These are phyloP conservation scores for Ophion obscuratus DNA, from an alignment of 2,888 invertebrate genomes.

Conservation along the genomic window DNA sequence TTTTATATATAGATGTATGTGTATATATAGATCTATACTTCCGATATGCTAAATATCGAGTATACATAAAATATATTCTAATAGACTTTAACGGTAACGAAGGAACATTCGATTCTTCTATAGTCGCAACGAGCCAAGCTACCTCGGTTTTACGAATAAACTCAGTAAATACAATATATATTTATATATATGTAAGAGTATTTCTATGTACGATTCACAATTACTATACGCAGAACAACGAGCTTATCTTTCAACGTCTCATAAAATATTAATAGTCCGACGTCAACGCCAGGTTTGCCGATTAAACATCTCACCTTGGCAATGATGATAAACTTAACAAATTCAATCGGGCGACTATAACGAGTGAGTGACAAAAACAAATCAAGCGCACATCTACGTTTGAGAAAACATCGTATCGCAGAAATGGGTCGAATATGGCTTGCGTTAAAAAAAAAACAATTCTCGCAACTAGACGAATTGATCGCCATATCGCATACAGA, in stretches of 20 bases:
- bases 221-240: slow-evolving; percentile 56
- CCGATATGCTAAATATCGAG: slow-evolving; percentile 5
- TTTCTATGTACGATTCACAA: slow-evolving; percentile 28
- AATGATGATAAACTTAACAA: slow-evolving; percentile 52
- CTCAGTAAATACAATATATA: neutral
- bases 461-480: no score
- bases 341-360: slow-evolving; percentile 23
- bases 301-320: slow-evolving; percentile 4
- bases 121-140: slow-evolving; percentile 39
- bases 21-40: neutral
- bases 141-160: slow-evolving; percentile 19
- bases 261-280: slow-evolving; percentile 56
- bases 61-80: slow-evolving; percentile 59
- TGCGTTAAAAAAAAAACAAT: neutral
- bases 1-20: slow-evolving; percentile 5
- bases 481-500: no score
- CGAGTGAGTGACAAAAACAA: neutral
- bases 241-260: slow-evolving; percentile 51
- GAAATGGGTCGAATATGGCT: neutral
- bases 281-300: slow-evolving; percentile 48
- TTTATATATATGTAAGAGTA: slow-evolving; percentile 30
- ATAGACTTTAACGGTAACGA: slow-evolving; percentile 60
- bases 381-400: slow-evolving; percentile 9
- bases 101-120: slow-evolving; percentile 26
- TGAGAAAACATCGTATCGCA: neutral